Conservation (phyloP, 2,888 invertebrate species). For the Trichacis sp. region DNA sequence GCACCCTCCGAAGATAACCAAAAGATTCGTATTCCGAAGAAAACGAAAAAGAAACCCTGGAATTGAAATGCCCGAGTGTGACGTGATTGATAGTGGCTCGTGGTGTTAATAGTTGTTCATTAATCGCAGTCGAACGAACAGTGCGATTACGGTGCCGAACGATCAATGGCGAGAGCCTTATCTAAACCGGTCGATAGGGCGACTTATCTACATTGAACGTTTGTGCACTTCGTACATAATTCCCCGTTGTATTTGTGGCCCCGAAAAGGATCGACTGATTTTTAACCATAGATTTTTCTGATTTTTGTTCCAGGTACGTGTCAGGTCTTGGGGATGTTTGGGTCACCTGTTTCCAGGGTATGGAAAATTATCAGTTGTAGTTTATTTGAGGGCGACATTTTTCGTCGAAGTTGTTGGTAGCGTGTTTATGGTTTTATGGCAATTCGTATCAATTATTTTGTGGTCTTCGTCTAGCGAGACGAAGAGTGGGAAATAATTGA, state of each 20-base stretch:
- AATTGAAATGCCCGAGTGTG: constrained; percentile 35
- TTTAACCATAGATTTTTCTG: too few species aligned
- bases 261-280: background rate
- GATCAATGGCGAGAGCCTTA: constrained; percentile 62
- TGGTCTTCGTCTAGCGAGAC: constrained; percentile 58
- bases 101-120: constrained; percentile 63
- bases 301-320: too few species aligned
- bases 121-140: constrained; percentile 61
- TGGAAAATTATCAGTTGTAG: too few species aligned
- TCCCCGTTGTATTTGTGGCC: constrained; percentile 34
- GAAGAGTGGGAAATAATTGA: constrained; percentile 64
- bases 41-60: constrained; percentile 8
- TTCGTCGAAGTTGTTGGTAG: background rate
- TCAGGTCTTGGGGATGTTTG: too few species aligned
- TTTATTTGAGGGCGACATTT: too few species aligned
- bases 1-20: constrained; percentile 15
- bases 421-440: constrained; percentile 15
- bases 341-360: too few species aligned
- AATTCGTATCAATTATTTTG: constrained; percentile 39
- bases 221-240: constrained; percentile 49
- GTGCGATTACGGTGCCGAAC: constrained; percentile 52
- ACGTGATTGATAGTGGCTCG: constrained; percentile 59
- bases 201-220: constrained; percentile 57
- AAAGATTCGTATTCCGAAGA: constrained; percentile 6
- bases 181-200: constrained; percentile 62